phyloP scores from a whole-genome alignment of 92 coral and sea anemone species.

The Epizoanthus ramosus region DNA sequence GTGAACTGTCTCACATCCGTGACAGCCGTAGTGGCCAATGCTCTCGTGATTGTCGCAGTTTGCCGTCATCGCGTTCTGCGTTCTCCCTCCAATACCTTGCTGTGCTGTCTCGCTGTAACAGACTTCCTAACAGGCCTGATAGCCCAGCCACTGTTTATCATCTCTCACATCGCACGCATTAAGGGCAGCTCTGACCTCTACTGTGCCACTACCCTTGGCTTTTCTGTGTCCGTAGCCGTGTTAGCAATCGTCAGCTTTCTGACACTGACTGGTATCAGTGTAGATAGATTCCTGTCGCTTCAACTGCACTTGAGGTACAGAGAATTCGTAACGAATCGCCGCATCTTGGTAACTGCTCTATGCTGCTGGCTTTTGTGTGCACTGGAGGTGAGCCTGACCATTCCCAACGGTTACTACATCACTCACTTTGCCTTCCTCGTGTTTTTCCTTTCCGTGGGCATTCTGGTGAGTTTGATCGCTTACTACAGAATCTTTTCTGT shows the following conservation, averaged over 20 bases:
- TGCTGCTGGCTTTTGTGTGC: conserved; percentile 26
- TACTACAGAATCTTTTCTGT: conserved; percentile 28
- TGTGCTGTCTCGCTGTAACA: conserved; percentile 22
- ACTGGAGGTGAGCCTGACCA: conserved; percentile 12
- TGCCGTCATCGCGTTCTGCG: background rate
- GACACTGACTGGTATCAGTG: conserved; percentile 32
- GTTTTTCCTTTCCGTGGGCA: conserved; percentile 23
- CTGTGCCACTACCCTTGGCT: conserved; percentile 34
- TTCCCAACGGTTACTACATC: conserved; percentile 13
- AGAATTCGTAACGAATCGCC: conserved; percentile 23
- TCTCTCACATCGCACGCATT: conserved; percentile 37
- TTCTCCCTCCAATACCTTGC: conserved; percentile 35
- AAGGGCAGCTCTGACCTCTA: conserved; percentile 18
- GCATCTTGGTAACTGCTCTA: conserved; percentile 18
- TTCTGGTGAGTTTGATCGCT: conserved; percentile 17
- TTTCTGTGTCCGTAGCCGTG: conserved; percentile 33
- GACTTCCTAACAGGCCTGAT: conserved; percentile 32
- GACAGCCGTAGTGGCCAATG: conserved; percentile 24
- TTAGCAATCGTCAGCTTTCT: conserved; percentile 32
- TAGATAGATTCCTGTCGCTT: conserved; percentile 24
- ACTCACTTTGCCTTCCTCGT: conserved; percentile 34
- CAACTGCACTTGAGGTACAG: conserved; percentile 39
- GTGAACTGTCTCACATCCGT: conserved; percentile 28
- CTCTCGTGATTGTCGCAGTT: conserved; percentile 39
- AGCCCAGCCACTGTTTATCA: conserved; percentile 32